Conservation (phyloP, 2,113 vertebrate genomes). For the Thymallus thymallus region DNA sequence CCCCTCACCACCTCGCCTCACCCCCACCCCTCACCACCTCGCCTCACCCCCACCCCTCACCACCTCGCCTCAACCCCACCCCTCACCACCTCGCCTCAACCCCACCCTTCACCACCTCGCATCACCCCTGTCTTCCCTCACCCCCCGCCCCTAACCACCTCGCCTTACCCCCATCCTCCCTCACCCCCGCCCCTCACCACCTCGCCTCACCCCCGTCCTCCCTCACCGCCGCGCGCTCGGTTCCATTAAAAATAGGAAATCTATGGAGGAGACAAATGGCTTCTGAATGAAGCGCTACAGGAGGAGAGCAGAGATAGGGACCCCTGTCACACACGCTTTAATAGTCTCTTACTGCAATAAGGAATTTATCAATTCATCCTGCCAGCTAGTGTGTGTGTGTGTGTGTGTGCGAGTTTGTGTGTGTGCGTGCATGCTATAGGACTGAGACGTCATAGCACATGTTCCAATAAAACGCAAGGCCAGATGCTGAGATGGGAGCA, state of each 20-base stretch:
- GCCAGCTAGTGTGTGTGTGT: slow-evolving; percentile 27
- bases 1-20: background rate
- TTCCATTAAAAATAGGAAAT: slow-evolving; percentile 79
- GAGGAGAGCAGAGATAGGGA: slow-evolving; percentile 75
- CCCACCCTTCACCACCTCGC: slow-evolving; percentile 43
- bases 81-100: no score
- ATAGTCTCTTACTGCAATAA: slow-evolving; percentile 74
- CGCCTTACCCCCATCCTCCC: no score
- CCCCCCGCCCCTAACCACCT: no score
- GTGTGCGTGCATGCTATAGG: background rate
- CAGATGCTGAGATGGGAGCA: background rate
- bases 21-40: background rate
- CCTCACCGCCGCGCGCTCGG: slow-evolving; percentile 61
- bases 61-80: no score
- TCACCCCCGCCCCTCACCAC: no score
- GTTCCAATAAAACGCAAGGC: background rate
- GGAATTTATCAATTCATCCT: slow-evolving; percentile 72
- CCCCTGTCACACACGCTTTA: slow-evolving; percentile 73
- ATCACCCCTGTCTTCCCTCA: no score
- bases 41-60: no score
- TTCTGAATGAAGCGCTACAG: slow-evolving; percentile 77
- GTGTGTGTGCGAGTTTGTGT: background rate
- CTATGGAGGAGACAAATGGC: slow-evolving; percentile 77
- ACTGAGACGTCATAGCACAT: background rate
- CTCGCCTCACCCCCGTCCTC: no score